Conservation (phyloP, 2,113 vertebrate species). For the Brevimyrus niger region DNA sequence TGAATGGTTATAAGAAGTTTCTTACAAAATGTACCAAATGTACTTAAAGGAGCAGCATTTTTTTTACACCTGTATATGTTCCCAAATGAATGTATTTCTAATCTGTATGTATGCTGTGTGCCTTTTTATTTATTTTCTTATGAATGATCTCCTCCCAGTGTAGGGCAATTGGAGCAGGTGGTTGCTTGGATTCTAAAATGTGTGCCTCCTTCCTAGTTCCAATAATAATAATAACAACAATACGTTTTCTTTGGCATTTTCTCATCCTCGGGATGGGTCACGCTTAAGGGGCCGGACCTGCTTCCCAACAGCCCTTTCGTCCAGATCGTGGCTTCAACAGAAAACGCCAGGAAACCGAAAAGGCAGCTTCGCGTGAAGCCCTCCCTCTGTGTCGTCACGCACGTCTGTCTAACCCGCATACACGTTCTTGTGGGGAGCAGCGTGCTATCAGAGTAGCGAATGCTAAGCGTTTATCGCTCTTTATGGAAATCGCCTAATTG, state of each 20-base stretch:
- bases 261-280: not conserved
- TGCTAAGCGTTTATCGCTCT: not conserved
- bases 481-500: conserved; percentile 42
- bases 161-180: not conserved
- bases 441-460: not conserved
- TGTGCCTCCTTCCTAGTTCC: not conserved
- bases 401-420: not conserved
- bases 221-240: not conserved
- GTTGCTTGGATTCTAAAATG: not conserved
- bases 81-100: not conserved
- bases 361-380: not conserved
- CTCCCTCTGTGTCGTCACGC: not conserved
- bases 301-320: not conserved
- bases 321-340: not conserved
- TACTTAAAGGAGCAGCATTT: not conserved
- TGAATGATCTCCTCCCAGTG: not conserved
- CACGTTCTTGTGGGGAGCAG: not conserved
- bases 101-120: not conserved
- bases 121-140: not conserved
- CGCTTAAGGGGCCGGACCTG: not conserved
- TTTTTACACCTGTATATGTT: not conserved
- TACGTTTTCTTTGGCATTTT: not conserved
- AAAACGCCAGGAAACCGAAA: not conserved
- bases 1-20: not conserved
- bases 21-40: not conserved